A percentile compares a stretch with the other conserved stretches of the same genome.
Evolutionary conservation across 2,888 invertebrate genomes (phyloP).

Genomic region (Tetranychus truncatus): DNA sequence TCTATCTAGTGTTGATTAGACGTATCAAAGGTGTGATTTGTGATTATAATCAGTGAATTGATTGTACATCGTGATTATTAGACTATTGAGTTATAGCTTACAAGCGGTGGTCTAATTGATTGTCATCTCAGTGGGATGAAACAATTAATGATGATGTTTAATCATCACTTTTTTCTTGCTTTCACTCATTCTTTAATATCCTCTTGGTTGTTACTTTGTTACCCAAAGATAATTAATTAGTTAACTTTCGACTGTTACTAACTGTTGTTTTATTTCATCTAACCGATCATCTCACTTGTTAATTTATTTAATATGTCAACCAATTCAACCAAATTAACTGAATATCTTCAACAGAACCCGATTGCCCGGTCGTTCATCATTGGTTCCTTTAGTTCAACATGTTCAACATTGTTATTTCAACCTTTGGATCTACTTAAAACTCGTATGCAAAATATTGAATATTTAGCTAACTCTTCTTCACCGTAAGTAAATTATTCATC

Average conservation of each 20-base stretch:
- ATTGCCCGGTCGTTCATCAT: conserved; percentile 68
- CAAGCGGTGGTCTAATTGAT: not conserved
- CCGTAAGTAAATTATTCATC: not conserved
- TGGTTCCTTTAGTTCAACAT: conserved; percentile 70
- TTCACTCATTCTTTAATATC: too few species aligned
- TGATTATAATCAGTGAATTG: too few species aligned
- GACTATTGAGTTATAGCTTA: not conserved
- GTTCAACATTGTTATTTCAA: conserved; percentile 71
- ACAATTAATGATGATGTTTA: not conserved
- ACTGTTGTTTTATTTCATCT: too few species aligned
- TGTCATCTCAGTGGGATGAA: not conserved
- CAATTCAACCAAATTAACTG: not conserved
- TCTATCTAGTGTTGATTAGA: too few species aligned
- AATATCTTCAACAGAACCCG: conserved; percentile 45
- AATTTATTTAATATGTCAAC: not conserved
- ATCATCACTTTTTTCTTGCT: not conserved
- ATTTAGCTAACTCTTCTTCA: not conserved
- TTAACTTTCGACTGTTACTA: not conserved
- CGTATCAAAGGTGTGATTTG: too few species aligned
- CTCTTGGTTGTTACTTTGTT: too few species aligned
- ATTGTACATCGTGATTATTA: too few species aligned
- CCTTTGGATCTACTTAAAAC: conserved; percentile 78
- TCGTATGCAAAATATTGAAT: conserved; percentile 44
- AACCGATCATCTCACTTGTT: too few species aligned
- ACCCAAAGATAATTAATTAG: not conserved